A percentile compares a stretch with the other conserved stretches of the same genome.
These are phyloP conservation scores for Oreochromis tanganicae DNA, from an alignment of 2,113 vertebrate species.

Conservation along the genomic window DNA sequence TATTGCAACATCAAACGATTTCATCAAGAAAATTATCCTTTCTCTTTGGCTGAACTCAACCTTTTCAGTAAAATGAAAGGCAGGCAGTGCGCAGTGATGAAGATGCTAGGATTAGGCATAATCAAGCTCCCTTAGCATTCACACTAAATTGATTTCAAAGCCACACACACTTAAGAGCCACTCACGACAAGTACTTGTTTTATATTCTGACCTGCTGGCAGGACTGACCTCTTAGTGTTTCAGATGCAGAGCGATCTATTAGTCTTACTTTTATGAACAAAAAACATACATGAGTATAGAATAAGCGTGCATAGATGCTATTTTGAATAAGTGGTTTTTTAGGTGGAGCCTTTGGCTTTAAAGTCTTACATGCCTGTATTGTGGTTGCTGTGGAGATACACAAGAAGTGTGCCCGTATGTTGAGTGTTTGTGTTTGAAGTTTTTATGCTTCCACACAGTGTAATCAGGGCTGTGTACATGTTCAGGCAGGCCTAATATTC, in stretches of 20 bases:
- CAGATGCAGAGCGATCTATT: background rate
- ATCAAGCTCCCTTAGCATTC: background rate
- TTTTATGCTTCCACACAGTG: background rate
- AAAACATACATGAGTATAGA: conserved; percentile 6
- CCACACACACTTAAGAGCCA: background rate
- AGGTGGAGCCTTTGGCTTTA: background rate
- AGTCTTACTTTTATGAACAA: background rate
- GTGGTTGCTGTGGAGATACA: conserved; percentile 61
- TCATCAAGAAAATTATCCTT: background rate
- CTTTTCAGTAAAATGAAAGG: background rate
- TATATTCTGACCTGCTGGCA: conserved; percentile 14
- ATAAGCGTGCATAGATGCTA: conserved; percentile 33
- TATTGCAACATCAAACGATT: background rate
- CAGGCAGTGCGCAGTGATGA: background rate
- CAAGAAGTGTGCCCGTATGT: conserved; percentile 2
- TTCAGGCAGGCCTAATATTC: conserved; percentile 27
- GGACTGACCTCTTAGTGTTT: background rate
- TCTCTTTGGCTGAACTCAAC: background rate
- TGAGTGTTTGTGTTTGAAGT: background rate
- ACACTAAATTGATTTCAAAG: background rate
- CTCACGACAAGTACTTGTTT: conserved; percentile 5
- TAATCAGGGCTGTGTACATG: conserved; percentile 36
- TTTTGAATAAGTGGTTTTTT: background rate
- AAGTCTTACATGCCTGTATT: conserved; percentile 34
- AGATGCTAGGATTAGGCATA: background rate